Conservation (phyloP, 2,113 vertebrate species). For the Plecturocebus donacophilus region DNA sequence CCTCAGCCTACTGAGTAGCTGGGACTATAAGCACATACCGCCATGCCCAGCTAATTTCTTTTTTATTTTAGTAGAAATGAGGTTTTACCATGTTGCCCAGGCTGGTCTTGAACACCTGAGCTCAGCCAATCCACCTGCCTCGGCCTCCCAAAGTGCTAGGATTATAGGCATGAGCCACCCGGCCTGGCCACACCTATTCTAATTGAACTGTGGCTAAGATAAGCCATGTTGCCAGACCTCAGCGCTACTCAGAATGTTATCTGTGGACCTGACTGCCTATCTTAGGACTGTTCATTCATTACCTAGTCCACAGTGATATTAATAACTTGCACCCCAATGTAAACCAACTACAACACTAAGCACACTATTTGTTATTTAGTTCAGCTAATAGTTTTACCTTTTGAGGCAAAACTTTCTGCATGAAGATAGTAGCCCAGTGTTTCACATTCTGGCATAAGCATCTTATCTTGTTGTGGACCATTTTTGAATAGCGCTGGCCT, state of each 20-base stretch:
- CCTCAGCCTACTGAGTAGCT: no score
- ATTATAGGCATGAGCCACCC: no score
- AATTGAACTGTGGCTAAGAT: neutral
- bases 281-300: neutral
- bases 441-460: neutral
- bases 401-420: neutral
- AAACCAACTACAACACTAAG: neutral
- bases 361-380: neutral
- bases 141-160: no score
- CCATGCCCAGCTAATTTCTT: no score
- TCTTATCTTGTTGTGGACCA: neutral
- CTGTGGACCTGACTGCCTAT: neutral
- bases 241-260: neutral
- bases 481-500: neutral
- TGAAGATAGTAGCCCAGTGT: neutral
- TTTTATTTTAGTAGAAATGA: no score
- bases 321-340: neutral
- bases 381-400: neutral
- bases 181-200: neutral
- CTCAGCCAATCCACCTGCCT: no score
- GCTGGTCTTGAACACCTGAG: no score
- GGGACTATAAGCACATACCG: no score
- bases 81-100: no score
- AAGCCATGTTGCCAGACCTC: neutral
- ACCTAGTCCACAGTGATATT: neutral